Percentiles rank a stretch among this genome's conserved stretches.
phyloP scores from a whole-genome alignment of 2,888 invertebrate genomes.

The Andrena chrysosceles region DNA sequence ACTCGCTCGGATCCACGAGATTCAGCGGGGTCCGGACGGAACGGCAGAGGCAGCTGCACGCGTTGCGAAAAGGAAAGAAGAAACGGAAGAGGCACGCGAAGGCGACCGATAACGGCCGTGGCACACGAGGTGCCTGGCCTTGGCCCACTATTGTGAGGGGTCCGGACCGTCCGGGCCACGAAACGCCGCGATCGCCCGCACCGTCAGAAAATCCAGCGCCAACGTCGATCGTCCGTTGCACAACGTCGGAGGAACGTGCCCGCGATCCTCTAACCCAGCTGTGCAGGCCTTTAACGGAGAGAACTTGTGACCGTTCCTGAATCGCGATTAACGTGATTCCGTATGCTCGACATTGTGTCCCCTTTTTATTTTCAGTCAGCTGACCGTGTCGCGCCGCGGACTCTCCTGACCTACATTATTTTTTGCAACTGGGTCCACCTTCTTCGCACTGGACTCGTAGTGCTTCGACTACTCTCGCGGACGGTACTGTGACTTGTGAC shows the following conservation, averaged over 20 bases:
- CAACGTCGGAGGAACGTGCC: slow-evolving; percentile 52
- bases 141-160: slow-evolving; percentile 56
- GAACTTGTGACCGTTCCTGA: slow-evolving; percentile 40
- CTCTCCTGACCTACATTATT: slow-evolving; percentile 52
- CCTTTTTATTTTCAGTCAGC: slow-evolving; percentile 23
- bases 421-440: slow-evolving; percentile 40
- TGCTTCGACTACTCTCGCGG: too few species aligned
- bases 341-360: slow-evolving; percentile 53
- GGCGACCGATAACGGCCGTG: slow-evolving; percentile 24
- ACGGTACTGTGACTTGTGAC: too few species aligned
- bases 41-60: too few species aligned
- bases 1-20: not conserved
- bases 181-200: not conserved
- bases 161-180: slow-evolving; percentile 15
- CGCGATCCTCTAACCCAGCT: slow-evolving; percentile 24
- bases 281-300: slow-evolving; percentile 40
- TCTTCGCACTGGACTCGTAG: too few species aligned
- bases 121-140: slow-evolving; percentile 45
- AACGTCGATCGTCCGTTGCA: slow-evolving; percentile 39
- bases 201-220: slow-evolving; percentile 43
- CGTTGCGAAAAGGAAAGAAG: not conserved
- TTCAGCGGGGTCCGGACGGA: too few species aligned
- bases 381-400: slow-evolving; percentile 28
- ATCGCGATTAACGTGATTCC: slow-evolving; percentile 52
- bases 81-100: not conserved